Conservation (phyloP, 2,113 vertebrate genomes). For the Pionites leucogaster region DNA sequence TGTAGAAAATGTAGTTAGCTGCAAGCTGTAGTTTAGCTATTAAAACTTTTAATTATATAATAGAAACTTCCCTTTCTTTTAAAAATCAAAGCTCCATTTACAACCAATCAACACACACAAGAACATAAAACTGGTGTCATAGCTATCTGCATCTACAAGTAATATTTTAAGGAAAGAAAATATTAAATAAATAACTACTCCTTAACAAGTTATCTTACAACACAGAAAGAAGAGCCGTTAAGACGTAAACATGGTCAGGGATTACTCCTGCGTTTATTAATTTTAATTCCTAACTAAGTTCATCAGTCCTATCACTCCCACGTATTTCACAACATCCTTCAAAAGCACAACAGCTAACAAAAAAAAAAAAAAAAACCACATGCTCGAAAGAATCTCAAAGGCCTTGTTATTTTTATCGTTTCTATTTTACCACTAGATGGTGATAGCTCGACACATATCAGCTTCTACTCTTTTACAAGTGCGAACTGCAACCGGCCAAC, state of each 20-base stretch:
- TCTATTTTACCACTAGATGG: constrained; percentile 63
- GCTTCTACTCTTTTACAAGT: not conserved
- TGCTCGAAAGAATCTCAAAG: too few relatives aligned
- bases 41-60: not conserved
- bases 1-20: not conserved
- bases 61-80: not conserved
- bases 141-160: not conserved
- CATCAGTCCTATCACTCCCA: not conserved
- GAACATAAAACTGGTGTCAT: not conserved
- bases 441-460: constrained; percentile 13
- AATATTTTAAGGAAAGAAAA: not conserved
- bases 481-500: not conserved
- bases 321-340: rapidly evolving
- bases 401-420: not conserved
- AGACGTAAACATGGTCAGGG: not conserved
- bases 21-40: not conserved
- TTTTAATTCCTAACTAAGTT: not conserved
- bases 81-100: not conserved
- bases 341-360: not conserved
- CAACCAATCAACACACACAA: not conserved
- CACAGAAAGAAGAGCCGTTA: not conserved
- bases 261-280: rapidly evolving
- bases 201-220: not conserved
- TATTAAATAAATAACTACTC: not conserved
- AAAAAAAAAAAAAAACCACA: not conserved